phyloP scores from a whole-genome alignment of 2,888 invertebrate genomes.

The Drosophila limbata region DNA sequence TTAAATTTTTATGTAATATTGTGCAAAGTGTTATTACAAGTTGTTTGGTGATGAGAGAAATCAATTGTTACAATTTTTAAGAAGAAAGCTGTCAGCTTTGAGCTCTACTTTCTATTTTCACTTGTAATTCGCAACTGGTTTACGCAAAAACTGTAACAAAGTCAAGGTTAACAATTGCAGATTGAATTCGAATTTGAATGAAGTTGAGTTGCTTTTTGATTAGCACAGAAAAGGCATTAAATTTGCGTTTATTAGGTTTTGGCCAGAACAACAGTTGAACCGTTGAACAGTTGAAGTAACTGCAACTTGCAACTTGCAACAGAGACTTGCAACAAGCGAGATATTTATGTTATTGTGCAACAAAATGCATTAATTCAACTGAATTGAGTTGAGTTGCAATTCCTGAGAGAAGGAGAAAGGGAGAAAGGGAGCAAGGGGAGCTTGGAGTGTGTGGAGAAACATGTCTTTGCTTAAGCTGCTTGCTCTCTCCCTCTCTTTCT shows the following conservation, averaged over 20 bases:
- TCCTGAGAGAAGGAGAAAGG: neutral
- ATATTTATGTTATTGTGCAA: constrained; percentile 54
- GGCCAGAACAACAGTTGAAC: neutral
- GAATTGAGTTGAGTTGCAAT: constrained; percentile 27
- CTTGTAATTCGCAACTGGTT: neutral
- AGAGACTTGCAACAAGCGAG: constrained; percentile 25
- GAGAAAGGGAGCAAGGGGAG: neutral
- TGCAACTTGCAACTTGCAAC: neutral
- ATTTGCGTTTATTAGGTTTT: constrained; percentile 10
- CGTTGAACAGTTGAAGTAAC: neutral
- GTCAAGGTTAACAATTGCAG: constrained; percentile 1
- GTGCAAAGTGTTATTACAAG: no score
- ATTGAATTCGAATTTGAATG: neutral
- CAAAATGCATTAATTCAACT: constrained; percentile 72
- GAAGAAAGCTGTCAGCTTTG: no score
- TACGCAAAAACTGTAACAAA: neutral
- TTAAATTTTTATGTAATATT: no score
- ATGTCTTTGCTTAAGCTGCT: constrained; percentile 9
- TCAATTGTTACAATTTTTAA: no score
- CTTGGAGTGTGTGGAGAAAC: neutral
- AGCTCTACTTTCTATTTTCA: neutral
- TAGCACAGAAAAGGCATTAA: constrained; percentile 16
- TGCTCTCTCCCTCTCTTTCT: neutral
- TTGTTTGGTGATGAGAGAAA: no score
- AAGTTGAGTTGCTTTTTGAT: constrained; percentile 8